Conservation (phyloP, 2,113 vertebrate genomes). For the Syngnathoides biaculeatus region DNA sequence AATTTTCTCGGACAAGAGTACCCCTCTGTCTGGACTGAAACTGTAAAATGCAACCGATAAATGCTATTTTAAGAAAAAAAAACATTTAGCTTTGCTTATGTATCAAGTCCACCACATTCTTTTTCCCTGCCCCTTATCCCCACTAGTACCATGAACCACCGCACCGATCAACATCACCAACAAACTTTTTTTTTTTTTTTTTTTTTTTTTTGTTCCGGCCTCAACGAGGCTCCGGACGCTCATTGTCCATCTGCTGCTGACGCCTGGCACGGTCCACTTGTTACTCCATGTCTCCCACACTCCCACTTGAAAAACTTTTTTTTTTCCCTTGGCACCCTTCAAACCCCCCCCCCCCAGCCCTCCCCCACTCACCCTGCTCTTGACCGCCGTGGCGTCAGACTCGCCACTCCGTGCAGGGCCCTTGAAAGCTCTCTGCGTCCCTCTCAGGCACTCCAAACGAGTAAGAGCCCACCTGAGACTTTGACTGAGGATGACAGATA, state of each 20-base stretch:
- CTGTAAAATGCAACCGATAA: not conserved
- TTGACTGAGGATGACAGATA: not conserved
- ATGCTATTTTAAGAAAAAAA: not conserved
- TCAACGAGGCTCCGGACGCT: conserved; percentile 45
- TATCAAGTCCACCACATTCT: conserved; percentile 29
- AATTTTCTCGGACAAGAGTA: not conserved
- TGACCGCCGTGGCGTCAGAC: conserved; percentile 18
- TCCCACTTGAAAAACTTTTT: conserved; percentile 17
- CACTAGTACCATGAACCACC: conserved; percentile 16
- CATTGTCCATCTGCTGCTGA: conserved; percentile 65
- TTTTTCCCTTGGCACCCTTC: conserved; percentile 1
- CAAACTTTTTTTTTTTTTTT: conserved; percentile 30
- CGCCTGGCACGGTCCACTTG: conserved; percentile 61
- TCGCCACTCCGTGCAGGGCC: conserved; percentile 29
- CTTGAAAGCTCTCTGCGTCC: conserved; percentile 45
- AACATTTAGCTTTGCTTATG: not conserved
- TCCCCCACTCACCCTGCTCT: conserved; percentile 20
- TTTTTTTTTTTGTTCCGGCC: not conserved
- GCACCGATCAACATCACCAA: conserved; percentile 19
- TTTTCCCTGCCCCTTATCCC: not conserved
- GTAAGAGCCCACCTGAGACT: not conserved
- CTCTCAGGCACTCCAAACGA: conserved; percentile 19
- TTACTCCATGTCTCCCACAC: conserved; percentile 46
- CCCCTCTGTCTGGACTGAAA: not conserved
- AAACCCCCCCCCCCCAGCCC: too few species aligned